Base-by-base conservation (phyloP, 2,888 invertebrate genomes). In the Epinotia bilunana region DNA sequence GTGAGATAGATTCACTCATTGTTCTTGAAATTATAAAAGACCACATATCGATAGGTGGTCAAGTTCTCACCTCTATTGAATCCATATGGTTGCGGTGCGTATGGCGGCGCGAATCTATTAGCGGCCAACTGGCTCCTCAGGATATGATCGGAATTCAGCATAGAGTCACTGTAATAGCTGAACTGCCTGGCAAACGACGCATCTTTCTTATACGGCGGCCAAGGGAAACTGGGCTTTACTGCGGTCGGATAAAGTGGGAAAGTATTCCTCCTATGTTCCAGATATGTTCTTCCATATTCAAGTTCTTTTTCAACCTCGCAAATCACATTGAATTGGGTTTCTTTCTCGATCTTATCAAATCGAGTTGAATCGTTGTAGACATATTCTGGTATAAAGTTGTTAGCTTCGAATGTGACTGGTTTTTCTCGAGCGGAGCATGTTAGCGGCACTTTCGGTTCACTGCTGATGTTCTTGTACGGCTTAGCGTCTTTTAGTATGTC, bases 241-340 rank as follows among this genome's bases (percentile, higher is more conserved):
- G 93, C 87, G 57, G 86, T 90, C 0, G 93, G 93, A 64, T 92
- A 88, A 43, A 93, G 72, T 0, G 93, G 93, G 72, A 87, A 91
- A 0, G 92, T 92, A 73, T 91, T 90, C 72, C 92, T 84, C 73
- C 93, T 86, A 3, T 87, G 85, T 60, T 90, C 91, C 39, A 90
- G 75, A 76, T 86, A 84, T 0, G 85, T 76, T 77, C 86, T 88
- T 7, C 80, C 68, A 69, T 82, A 74, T 74, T 88, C 87, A 11
- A 88, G 80, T 77, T 91, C 89, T 33, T 82, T 85, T 16, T 88
- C 86, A 9, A 86, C 87, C 76, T 88, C 89, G 62, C 82, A 78
- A 16, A 82, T 79, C 33, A 85, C 85, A 76, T 86, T 84, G 77
- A 87, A 82, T 79, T 82, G 85, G 4, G 78, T 78, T 23, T 83